Conservation (phyloP, 2,797 vertebrate species). For the Onychomys arenicola region DNA sequence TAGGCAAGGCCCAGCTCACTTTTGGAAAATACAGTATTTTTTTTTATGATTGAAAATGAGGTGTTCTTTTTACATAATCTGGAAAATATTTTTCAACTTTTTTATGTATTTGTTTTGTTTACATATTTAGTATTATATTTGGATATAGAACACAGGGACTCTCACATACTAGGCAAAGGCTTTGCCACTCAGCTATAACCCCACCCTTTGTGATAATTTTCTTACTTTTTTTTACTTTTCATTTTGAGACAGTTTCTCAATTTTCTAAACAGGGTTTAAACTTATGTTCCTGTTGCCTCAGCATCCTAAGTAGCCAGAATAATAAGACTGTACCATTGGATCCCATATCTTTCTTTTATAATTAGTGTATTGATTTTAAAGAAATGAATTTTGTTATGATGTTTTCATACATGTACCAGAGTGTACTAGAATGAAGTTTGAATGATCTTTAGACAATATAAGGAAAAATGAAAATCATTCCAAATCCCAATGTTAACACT, state of each 20-base stretch:
- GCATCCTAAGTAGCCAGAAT: neutral
- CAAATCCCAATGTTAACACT: neutral
- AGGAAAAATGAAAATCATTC: conserved; percentile 5
- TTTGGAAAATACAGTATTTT: conserved; percentile 40
- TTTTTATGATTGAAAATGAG: neutral
- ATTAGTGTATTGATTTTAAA: neutral
- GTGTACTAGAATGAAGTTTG: neutral
- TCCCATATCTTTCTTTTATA: neutral
- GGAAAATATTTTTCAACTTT: neutral
- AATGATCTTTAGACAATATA: neutral
- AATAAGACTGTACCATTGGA: neutral
- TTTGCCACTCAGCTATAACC: neutral
- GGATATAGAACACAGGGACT: neutral
- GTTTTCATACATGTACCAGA: neutral
- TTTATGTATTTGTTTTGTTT: neutral
- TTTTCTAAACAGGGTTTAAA: neutral
- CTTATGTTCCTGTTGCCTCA: neutral
- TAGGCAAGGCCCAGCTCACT: neutral
- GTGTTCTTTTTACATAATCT: conserved; percentile 16
- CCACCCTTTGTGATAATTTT: neutral
- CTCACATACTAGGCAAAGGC: neutral
- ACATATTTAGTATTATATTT: neutral
- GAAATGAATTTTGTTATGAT: neutral
- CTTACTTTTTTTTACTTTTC: neutral
- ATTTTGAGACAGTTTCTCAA: neutral